A percentile compares a stretch with the other conserved stretches of the same genome.
Conservation (phyloP, 2,113 vertebrate genomes). For the Panurus biarmicus region DNA sequence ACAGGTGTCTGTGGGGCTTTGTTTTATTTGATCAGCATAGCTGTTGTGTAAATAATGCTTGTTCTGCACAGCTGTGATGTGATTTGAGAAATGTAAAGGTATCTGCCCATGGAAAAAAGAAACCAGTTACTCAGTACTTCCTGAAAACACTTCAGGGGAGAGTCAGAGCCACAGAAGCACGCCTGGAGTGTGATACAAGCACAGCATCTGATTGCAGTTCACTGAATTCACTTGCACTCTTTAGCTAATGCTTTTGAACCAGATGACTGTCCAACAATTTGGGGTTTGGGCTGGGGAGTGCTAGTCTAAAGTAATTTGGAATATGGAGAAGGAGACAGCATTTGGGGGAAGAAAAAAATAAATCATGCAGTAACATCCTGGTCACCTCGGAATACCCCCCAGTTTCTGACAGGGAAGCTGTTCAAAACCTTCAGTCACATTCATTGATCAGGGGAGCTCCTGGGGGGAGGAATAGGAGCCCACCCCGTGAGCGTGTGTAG, state of each 20-base stretch:
- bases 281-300: neutral
- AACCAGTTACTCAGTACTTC: neutral
- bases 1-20: neutral
- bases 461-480: fast-evolving
- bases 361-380: neutral
- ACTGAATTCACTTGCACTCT: neutral
- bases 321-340: neutral
- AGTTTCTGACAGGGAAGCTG: neutral
- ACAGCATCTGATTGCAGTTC: neutral
- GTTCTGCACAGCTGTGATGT: slow-evolving; percentile 7
- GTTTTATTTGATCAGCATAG: neutral
- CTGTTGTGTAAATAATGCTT: slow-evolving; percentile 1
- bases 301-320: neutral
- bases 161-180: neutral
- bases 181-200: neutral
- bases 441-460: neutral
- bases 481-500: neutral
- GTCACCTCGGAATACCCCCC: neutral
- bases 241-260: neutral
- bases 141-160: neutral
- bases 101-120: neutral
- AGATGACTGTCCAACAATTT: neutral
- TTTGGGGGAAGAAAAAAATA: neutral
- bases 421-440: neutral
- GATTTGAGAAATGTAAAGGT: neutral